Evolutionary conservation across 2,797 vertebrate species (phyloP), one percentile per base, ranked within the genome.

Genomic region (Tachyglossus aculeatus): DNA sequence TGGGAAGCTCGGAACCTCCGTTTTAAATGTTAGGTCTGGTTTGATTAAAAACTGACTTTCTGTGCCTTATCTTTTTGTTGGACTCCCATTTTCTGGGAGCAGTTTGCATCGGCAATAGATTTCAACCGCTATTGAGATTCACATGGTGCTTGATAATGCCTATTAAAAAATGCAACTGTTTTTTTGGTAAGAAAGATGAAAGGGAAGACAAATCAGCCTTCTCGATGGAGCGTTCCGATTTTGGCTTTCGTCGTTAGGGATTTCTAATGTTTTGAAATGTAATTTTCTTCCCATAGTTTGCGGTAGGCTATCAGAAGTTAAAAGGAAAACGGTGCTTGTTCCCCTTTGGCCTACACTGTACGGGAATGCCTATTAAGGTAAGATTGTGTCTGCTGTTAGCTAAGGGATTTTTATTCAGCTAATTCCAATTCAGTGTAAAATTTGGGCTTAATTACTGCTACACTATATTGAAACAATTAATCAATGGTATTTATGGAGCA

Each of bases 281-380:
- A 50, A 71, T 77, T 83, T 63, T 57, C 64, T 82, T 63, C 25
- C 27, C 78, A 0, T 71, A 99, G 98, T 99, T 98, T 66, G 92
- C 88, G 45, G 73, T 97, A 44, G 98, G 98, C 16, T 99, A 94
- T 85, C 98, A 99, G 88, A 90, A 94, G 67, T 67, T 99, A 70
- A 98, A 97, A 90, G 98, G 98, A 60, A 98, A 94, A 85, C 91
- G 34, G 31, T 99, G 97, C 73, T 91, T 99, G 48, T 99, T 98
- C 73, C 98, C 98, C 0, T 99, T 99, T 16, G 98, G 97, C 14
- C 88, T 99, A 5, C 98, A 99, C 85, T 99, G 98, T 84, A 99
- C 98, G 31, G 98, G 98, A 74, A 99, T 99, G 98, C 98, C 98
- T 13, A 98, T 99, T 88, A 99, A 98, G 94, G 98, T 99, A 81